phyloP scores from a whole-genome alignment of 2,888 invertebrate genomes.

The Napeogenes sylphis region DNA sequence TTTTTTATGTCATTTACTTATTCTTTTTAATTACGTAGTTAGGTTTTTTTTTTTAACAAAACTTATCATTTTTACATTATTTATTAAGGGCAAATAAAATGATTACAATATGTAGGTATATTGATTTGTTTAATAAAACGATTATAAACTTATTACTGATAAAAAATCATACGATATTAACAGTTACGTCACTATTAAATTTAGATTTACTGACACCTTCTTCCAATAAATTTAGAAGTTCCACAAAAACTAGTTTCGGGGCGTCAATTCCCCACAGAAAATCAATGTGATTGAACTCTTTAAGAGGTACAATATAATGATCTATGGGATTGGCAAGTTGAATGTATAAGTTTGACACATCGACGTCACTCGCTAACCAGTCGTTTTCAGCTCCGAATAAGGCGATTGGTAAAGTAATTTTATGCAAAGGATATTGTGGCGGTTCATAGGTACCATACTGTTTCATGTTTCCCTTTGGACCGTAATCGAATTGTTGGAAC shows the following conservation, averaged over 20 bases:
- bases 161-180: constrained; percentile 1
- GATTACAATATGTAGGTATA: no score
- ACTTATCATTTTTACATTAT: no score
- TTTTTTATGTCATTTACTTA: no score
- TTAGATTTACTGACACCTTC: constrained; percentile 41
- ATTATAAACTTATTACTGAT: neutral
- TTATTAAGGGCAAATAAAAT: no score
- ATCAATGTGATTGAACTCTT: constrained; percentile 86
- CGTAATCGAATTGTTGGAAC: constrained; percentile 85
- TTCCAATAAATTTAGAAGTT: constrained; percentile 65
- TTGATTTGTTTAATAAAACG: neutral
- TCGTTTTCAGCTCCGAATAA: constrained; percentile 84
- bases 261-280: constrained; percentile 83
- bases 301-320: constrained; percentile 77
- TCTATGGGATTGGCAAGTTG: constrained; percentile 76
- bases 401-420: constrained; percentile 81
- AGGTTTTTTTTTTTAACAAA: no score
- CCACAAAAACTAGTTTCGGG: constrained; percentile 76
- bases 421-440: constrained; percentile 80
- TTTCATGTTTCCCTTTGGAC: constrained; percentile 73
- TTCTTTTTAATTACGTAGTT: no score
- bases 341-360: constrained; percentile 76
- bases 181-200: constrained; percentile 3
- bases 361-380: constrained; percentile 82
- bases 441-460: constrained; percentile 78